These are phyloP conservation scores for Mastacembelus armatus DNA, from an alignment of 2,797 vertebrate genomes.

Conservation along the genomic window DNA sequence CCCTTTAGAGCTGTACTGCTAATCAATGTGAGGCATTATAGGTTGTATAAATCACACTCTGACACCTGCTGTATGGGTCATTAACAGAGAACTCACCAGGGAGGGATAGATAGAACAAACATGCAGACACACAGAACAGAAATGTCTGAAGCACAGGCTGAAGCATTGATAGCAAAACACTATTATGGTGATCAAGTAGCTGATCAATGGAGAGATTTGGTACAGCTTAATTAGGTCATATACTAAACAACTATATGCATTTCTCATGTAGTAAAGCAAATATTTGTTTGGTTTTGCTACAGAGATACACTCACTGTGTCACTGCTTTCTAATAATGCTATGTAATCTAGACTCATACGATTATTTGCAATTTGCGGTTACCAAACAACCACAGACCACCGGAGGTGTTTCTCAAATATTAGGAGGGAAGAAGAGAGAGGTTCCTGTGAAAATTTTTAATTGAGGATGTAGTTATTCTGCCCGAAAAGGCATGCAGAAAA, in stretches of 20 bases:
- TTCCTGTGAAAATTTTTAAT: slow-evolving; percentile 94
- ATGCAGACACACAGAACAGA: slow-evolving; percentile 63
- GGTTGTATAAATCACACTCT: slow-evolving; percentile 82
- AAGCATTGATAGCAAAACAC: slow-evolving; percentile 39
- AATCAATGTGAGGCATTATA: slow-evolving; percentile 84
- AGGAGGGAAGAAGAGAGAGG: slow-evolving; percentile 90
- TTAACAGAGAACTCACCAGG: slow-evolving; percentile 75
- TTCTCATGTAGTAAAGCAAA: slow-evolving; percentile 49
- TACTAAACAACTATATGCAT: slow-evolving; percentile 8
- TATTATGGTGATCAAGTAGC: slow-evolving; percentile 40
- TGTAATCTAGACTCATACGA: slow-evolving; percentile 66
- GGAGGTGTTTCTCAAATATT: slow-evolving; percentile 93
- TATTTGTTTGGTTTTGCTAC: slow-evolving; percentile 36
- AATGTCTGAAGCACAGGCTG: slow-evolving; percentile 52
- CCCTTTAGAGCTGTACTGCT: slow-evolving; percentile 79
- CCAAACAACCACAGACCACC: slow-evolving; percentile 82
- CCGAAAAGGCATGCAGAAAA: slow-evolving; percentile 75
- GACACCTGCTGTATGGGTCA: slow-evolving; percentile 79
- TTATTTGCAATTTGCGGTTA: slow-evolving; percentile 73
- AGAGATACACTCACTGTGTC: slow-evolving; percentile 29
- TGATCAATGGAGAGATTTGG: slow-evolving; percentile 44
- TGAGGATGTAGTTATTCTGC: slow-evolving; percentile 88
- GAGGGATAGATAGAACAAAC: slow-evolving; percentile 72
- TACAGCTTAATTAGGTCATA: slow-evolving; percentile 16
- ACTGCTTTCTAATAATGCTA: slow-evolving; percentile 64